A percentile compares a stretch with the other conserved stretches of the same genome.
phyloP scores from a whole-genome alignment of 2,888 invertebrate genomes.

The Hyposoter didymator region DNA sequence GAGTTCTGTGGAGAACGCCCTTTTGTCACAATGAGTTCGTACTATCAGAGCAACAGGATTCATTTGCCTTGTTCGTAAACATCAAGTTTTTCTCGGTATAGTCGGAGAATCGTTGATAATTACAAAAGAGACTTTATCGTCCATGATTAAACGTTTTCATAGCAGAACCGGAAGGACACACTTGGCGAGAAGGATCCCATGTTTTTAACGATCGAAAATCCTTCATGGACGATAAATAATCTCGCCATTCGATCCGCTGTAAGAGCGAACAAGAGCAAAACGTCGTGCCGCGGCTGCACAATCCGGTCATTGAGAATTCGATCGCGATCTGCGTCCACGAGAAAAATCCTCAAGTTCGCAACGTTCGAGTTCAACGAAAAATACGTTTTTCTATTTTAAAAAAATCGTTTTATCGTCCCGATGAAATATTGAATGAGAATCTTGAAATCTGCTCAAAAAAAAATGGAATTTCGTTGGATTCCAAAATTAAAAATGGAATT shows the following conservation, averaged over 20 bases:
- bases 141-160: constrained; percentile 38
- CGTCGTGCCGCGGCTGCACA: constrained; percentile 26
- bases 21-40: constrained; percentile 34
- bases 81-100: neutral
- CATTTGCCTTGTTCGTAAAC: neutral
- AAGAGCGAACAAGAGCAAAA: constrained; percentile 43
- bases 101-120: neutral
- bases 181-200: neutral
- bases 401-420: too few relatives aligned
- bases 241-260: constrained; percentile 50
- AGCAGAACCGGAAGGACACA: constrained; percentile 36
- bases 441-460: too few relatives aligned
- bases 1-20: constrained; percentile 52
- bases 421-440: too few relatives aligned
- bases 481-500: neutral
- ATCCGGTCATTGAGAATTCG: constrained; percentile 20
- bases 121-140: neutral
- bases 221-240: constrained; percentile 49
- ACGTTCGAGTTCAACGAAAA: too few relatives aligned
- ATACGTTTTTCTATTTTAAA: too few relatives aligned
- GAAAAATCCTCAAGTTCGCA: neutral
- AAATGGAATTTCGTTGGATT: neutral
- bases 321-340: neutral
- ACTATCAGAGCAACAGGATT: neutral
- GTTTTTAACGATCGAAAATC: constrained; percentile 15